Percentiles rank a stretch among this genome's conserved stretches.
phyloP scores from a whole-genome alignment of 2,797 vertebrate genomes.

The Coccyzus lansbergi region DNA sequence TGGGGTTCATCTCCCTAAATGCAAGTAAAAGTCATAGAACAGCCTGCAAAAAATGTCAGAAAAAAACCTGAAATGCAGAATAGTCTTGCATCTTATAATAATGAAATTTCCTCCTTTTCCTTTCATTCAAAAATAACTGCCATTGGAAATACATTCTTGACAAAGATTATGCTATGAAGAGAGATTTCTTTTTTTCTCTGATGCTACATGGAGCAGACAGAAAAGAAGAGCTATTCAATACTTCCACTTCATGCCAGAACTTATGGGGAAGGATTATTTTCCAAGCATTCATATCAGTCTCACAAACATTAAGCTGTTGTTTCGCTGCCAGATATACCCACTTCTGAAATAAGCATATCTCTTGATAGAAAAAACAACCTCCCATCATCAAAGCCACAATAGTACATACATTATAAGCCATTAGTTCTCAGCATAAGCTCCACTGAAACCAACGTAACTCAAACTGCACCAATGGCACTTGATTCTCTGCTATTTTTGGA shows the following conservation, averaged over 20 bases:
- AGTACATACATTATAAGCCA: neutral
- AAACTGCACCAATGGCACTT: neutral
- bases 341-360: neutral
- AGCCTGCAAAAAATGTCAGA: neutral
- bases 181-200: neutral
- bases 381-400: neutral
- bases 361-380: neutral
- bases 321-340: neutral
- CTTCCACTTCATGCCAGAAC: neutral
- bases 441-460: neutral
- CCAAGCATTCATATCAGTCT: neutral
- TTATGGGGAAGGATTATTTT: neutral
- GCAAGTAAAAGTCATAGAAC: neutral
- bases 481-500: neutral
- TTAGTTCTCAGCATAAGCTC: neutral
- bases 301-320: neutral
- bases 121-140: neutral
- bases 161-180: neutral
- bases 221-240: neutral
- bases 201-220: neutral
- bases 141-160: neutral
- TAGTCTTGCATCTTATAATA: neutral
- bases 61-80: neutral
- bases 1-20: neutral
- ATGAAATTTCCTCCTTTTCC: neutral